phyloP scores from a whole-genome alignment of 2,888 invertebrate species.

The Axea sp. region DNA sequence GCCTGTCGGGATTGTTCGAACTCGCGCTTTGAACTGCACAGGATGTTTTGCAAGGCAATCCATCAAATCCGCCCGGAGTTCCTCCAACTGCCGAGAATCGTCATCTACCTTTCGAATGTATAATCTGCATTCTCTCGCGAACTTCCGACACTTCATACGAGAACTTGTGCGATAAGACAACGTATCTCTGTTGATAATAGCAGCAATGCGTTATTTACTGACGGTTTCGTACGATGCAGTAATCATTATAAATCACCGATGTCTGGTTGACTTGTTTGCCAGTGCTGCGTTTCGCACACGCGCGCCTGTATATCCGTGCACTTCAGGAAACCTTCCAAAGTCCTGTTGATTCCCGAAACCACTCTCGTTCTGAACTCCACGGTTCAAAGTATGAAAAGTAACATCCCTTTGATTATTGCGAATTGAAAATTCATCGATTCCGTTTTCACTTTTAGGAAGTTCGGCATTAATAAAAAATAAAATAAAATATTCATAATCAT shows the following conservation, averaged over 20 bases:
- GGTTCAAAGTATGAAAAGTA: conserved; percentile 28
- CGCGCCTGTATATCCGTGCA: conserved; percentile 59
- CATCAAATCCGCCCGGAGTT: conserved; percentile 65
- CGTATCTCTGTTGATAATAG: conserved; percentile 72
- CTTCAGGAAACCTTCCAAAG: conserved; percentile 69
- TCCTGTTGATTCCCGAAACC: conserved; percentile 67
- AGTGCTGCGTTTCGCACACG: conserved; percentile 44
- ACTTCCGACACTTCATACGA: conserved; percentile 61
- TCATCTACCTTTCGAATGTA: conserved; percentile 60
- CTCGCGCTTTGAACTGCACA: conserved; percentile 60
- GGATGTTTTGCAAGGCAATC: conserved; percentile 64
- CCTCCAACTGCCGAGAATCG: conserved; percentile 60
- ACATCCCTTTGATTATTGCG: conserved; percentile 10
- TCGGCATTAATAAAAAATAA: too few species aligned
- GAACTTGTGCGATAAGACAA: conserved; percentile 60
- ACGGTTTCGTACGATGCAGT: conserved; percentile 69
- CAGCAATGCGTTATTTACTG: conserved; percentile 73
- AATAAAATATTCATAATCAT: too few species aligned
- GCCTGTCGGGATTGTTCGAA: conserved; percentile 61
- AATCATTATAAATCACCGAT: conserved; percentile 75
- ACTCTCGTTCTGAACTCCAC: conserved; percentile 21
- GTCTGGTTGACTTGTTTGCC: conserved; percentile 61
- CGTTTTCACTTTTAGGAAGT: too few species aligned
- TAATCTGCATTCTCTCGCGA: conserved; percentile 55
- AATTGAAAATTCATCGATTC: conserved; percentile 15